Evolutionary conservation across 2,888 invertebrate species (phyloP).

Genomic region (Tenthredo mesomela): DNA sequence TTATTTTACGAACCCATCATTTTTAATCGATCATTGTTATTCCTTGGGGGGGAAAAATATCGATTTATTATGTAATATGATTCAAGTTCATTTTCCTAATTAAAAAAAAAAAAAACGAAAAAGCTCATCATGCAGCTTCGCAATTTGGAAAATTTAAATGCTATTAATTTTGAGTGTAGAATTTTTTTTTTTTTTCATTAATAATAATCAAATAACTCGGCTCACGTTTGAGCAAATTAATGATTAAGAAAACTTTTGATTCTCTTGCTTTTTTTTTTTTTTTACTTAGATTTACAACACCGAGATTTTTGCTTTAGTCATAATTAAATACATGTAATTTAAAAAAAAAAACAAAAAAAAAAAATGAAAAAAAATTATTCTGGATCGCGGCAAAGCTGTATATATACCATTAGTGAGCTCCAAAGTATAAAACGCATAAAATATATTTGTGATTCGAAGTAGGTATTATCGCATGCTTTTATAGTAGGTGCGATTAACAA

Average conservation of each 20-base stretch:
- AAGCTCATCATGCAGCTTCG: not conserved
- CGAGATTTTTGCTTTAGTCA: not conserved
- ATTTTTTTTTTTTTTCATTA: not conserved
- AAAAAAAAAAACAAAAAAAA: too few species aligned
- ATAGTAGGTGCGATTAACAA: constrained; percentile 8
- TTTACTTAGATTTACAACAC: not conserved
- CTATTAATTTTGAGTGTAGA: not conserved
- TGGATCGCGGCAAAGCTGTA: constrained; percentile 69
- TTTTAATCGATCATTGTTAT: not conserved
- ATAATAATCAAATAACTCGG: not conserved
- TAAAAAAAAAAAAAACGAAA: not conserved
- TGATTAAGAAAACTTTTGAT: not conserved
- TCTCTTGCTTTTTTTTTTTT: not conserved
- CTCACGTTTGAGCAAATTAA: not conserved
- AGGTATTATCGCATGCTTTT: constrained; percentile 8
- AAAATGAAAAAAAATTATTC: constrained; percentile 60
- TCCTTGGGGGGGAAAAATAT: not conserved
- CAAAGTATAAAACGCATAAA: constrained; percentile 31
- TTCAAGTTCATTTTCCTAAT: not conserved
- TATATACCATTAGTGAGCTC: constrained; percentile 30
- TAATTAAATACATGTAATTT: not conserved
- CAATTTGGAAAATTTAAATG: not conserved
- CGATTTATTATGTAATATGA: not conserved
- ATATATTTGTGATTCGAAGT: constrained; percentile 33
- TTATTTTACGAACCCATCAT: not conserved